Evolutionary conservation across 2,113 vertebrate species (phyloP).

Genomic region (Alethe diademata): DNA sequence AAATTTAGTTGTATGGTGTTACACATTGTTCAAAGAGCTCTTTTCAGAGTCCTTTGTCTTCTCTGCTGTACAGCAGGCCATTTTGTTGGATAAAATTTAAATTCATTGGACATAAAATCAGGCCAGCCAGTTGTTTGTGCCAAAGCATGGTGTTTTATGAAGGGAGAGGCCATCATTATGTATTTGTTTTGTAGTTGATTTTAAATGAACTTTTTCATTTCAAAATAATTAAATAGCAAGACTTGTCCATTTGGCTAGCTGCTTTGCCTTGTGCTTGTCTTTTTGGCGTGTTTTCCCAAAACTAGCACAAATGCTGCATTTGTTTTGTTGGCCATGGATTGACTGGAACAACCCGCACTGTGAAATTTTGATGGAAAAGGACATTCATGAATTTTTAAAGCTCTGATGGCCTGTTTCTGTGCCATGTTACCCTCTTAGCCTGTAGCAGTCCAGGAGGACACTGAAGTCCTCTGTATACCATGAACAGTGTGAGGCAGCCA

Average conservation of each 20-base stretch:
- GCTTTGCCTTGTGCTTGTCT: slow-evolving; percentile 37
- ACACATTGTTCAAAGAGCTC: not conserved
- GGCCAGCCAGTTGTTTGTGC: slow-evolving; percentile 4
- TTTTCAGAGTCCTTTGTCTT: not conserved
- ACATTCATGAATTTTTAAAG: not conserved
- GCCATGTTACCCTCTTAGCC: not conserved
- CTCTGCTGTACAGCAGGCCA: not conserved
- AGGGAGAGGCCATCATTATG: slow-evolving; percentile 14
- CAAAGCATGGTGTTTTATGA: slow-evolving; percentile 25
- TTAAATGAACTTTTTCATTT: slow-evolving; percentile 26
- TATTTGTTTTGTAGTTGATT: slow-evolving; percentile 40
- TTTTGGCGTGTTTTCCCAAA: slow-evolving; percentile 21
- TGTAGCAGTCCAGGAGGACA: not conserved
- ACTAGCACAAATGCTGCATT: slow-evolving; percentile 14
- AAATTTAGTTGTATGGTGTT: not conserved
- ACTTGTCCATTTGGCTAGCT: slow-evolving; percentile 28
- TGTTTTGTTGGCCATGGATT: not conserved
- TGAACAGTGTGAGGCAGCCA: not conserved
- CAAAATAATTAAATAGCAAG: slow-evolving; percentile 51
- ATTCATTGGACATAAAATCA: slow-evolving; percentile 1
- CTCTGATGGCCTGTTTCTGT: not conserved
- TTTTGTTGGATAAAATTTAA: not conserved
- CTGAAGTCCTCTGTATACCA: not conserved
- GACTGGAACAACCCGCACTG: not conserved
- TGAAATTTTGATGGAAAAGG: not conserved